These are phyloP conservation scores for Agrenia bidenticulata DNA, from an alignment of 2,888 invertebrate genomes.

Conservation along the genomic window DNA sequence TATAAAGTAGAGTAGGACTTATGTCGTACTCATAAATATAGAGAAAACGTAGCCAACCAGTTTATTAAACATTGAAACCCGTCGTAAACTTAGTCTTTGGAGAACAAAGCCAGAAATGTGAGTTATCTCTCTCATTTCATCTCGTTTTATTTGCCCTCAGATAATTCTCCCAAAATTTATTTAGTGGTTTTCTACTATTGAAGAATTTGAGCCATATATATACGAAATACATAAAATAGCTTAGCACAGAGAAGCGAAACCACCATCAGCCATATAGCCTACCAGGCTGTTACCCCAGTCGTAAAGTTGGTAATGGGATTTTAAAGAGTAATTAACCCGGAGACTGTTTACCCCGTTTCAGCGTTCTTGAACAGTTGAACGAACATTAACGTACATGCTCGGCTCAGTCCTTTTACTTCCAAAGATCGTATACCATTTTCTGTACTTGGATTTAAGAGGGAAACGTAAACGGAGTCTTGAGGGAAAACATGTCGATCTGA, in stretches of 20 bases:
- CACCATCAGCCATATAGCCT: too few species aligned
- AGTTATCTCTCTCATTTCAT: slow-evolving; percentile 14
- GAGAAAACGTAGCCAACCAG: neutral
- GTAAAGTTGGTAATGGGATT: slow-evolving; percentile 14
- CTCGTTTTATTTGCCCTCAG: neutral
- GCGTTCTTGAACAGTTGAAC: too few species aligned
- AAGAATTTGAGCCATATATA: neutral
- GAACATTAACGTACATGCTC: too few species aligned
- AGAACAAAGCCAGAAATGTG: neutral
- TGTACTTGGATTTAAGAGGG: too few species aligned
- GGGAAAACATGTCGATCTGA: too few species aligned
- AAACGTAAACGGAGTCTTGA: too few species aligned
- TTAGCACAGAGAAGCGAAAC: too few species aligned
- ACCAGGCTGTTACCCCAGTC: slow-evolving; percentile 5
- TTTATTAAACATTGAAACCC: slow-evolving; percentile 18
- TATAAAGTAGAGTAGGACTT: neutral
- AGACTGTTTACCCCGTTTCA: neutral
- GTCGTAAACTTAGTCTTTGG: slow-evolving; percentile 19
- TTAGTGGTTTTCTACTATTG: neutral
- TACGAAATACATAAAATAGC: too few species aligned
- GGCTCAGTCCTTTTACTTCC: too few species aligned
- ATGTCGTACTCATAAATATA: neutral
- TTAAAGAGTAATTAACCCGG: slow-evolving; percentile 16
- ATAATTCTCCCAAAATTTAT: slow-evolving; percentile 10
- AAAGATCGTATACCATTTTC: too few species aligned